Percentiles rank a stretch among this genome's conserved stretches.
Conservation (phyloP, 2,113 vertebrate species). For the Catharus bicknelli region DNA sequence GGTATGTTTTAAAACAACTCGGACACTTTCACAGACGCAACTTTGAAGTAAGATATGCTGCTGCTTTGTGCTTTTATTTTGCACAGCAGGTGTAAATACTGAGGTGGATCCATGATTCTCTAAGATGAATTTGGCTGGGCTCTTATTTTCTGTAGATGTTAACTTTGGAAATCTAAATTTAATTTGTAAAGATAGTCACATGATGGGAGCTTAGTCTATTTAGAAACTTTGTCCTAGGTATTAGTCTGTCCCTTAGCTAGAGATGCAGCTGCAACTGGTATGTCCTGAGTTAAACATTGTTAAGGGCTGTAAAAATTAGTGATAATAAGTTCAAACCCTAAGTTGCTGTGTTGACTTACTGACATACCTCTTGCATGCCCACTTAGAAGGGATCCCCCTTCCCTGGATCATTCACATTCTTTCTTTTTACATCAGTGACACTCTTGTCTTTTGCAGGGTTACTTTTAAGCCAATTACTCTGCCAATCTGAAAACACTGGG, state of each 20-base stretch:
- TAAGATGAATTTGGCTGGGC: not conserved
- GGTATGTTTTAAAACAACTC: conserved; percentile 62
- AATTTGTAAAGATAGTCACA: not conserved
- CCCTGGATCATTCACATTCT: accelerated
- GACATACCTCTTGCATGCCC: not conserved
- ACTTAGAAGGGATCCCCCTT: not conserved
- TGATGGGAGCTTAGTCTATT: not conserved
- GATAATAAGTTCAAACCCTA: not conserved
- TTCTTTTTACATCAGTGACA: not conserved
- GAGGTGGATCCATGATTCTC: not conserved
- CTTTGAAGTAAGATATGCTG: not conserved
- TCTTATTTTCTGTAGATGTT: not conserved
- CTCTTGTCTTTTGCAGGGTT: not conserved
- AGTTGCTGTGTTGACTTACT: not conserved
- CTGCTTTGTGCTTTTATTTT: not conserved
- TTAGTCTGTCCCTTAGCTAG: not conserved
- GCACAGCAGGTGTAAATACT: not conserved
- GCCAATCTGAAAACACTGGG: not conserved
- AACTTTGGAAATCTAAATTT: not conserved
- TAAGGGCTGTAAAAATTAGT: not conserved
- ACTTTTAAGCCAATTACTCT: not conserved
- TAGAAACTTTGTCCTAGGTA: not conserved
- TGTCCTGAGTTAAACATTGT: not conserved
- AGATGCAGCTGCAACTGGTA: not conserved
- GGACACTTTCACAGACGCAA: not conserved